Percentiles rank a stretch among this genome's conserved stretches.
phyloP scores from a whole-genome alignment of 2,113 vertebrate genomes.

The Atrichornis clamosus region DNA sequence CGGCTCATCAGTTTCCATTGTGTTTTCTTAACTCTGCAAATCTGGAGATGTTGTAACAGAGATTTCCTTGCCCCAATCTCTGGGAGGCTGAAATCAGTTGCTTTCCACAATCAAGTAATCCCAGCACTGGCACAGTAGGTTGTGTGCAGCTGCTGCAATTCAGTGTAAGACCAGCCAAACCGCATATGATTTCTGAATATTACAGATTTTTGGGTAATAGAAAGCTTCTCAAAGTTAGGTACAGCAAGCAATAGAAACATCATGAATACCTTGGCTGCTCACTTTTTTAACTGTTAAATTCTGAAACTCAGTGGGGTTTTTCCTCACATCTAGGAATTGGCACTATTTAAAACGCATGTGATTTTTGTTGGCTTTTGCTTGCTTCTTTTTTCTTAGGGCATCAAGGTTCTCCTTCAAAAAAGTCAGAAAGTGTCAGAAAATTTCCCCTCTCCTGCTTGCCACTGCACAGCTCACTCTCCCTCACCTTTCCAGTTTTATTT shows the following conservation, averaged over 20 bases:
- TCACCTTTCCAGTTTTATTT: neutral
- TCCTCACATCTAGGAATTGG: neutral
- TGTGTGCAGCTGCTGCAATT: neutral
- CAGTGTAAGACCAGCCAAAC: neutral
- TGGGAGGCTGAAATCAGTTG: neutral
- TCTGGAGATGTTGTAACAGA: neutral
- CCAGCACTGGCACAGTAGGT: neutral
- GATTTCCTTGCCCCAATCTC: neutral
- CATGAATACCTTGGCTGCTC: neutral
- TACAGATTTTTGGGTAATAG: neutral
- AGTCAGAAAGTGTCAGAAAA: neutral
- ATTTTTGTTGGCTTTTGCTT: neutral
- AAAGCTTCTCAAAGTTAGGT: neutral
- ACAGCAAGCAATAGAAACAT: neutral
- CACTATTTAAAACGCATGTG: neutral
- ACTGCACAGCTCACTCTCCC: neutral
- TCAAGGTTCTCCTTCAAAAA: neutral
- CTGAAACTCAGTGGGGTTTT: neutral
- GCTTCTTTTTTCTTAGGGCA: neutral
- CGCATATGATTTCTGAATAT: neutral
- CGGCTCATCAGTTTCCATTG: neutral
- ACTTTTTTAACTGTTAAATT: neutral
- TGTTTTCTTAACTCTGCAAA: conserved; percentile 12
- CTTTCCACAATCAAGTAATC: neutral
- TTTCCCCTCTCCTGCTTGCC: neutral